Conservation (phyloP, 2,113 vertebrate genomes). For the Hepsetus odoe region DNA sequence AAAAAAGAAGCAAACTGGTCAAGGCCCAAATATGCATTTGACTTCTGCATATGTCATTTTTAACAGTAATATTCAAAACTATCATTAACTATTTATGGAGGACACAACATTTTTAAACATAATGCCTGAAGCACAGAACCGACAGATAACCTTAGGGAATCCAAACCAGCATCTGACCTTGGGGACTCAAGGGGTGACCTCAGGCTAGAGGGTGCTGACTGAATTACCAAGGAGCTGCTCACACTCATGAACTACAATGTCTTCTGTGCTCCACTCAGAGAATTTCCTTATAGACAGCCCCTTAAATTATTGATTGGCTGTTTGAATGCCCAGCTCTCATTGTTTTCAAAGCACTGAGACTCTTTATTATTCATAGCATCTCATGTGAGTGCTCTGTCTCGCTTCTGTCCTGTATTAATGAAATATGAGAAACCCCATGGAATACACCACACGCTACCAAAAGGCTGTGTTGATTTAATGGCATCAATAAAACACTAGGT, state of each 20-base stretch:
- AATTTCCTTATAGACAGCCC: constrained; percentile 23
- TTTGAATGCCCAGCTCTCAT: constrained; percentile 49
- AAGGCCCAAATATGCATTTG: too few relatives aligned
- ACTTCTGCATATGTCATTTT: too few relatives aligned
- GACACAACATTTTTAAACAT: constrained; percentile 15
- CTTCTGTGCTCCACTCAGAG: constrained; percentile 16
- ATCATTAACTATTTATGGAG: neutral
- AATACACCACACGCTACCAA: constrained; percentile 5
- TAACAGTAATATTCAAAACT: neutral
- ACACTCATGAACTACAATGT: neutral
- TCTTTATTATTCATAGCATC: constrained; percentile 53
- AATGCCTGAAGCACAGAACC: constrained; percentile 1
- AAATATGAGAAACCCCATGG: constrained; percentile 37
- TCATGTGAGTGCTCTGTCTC: constrained; percentile 41
- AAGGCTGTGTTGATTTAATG: constrained; percentile 19
- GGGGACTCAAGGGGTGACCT: constrained; percentile 26
- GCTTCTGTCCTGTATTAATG: constrained; percentile 43
- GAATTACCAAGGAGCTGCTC: constrained; percentile 23
- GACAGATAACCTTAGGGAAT: constrained; percentile 9
- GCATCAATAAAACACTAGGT: constrained; percentile 1
- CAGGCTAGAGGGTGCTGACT: constrained; percentile 5
- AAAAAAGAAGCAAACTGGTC: too few relatives aligned
- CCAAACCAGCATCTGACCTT: constrained; percentile 17
- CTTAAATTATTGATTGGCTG: constrained; percentile 54
- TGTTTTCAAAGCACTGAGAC: constrained; percentile 49